A percentile compares a stretch with the other conserved stretches of the same genome.
phyloP scores from a whole-genome alignment of 1,140 invertebrate genomes.

The Drosophila truncata region DNA sequence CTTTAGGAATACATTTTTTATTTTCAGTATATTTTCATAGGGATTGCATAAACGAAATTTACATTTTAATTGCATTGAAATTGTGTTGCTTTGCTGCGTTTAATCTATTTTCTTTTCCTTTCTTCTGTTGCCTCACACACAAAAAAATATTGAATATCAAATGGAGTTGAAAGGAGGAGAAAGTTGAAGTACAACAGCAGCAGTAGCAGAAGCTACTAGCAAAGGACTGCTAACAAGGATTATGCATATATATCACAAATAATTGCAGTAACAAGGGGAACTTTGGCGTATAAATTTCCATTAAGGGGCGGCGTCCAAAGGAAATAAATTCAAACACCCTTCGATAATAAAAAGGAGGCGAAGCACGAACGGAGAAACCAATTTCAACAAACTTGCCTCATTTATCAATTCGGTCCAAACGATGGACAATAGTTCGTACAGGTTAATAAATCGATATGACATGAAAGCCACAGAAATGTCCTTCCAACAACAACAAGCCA shows the following conservation, averaged over 20 bases:
- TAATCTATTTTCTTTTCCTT: conserved; percentile 68
- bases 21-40: conserved; percentile 20
- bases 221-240: conserved; percentile 34
- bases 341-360: conserved; percentile 45
- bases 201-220: neutral
- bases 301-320: conserved; percentile 64
- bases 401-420: conserved; percentile 61
- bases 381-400: conserved; percentile 79
- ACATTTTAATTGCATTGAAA: conserved; percentile 82
- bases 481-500: conserved; percentile 57
- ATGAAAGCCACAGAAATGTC: conserved; percentile 57
- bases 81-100: conserved; percentile 62
- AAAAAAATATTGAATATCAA: conserved; percentile 78
- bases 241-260: conserved; percentile 65
- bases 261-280: conserved; percentile 63
- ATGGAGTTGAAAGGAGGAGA: conserved; percentile 21
- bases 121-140: conserved; percentile 17
- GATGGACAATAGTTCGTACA: conserved; percentile 80
- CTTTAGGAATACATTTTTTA: neutral
- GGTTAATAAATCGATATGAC: conserved; percentile 84
- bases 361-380: conserved; percentile 38
- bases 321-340: conserved; percentile 78
- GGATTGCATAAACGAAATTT: conserved; percentile 77
- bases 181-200: conserved; percentile 15
- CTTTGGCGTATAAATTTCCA: conserved; percentile 77